Evolutionary conservation across 1,140 invertebrate genomes (phyloP).

Genomic region (Triops longicaudatus): DNA sequence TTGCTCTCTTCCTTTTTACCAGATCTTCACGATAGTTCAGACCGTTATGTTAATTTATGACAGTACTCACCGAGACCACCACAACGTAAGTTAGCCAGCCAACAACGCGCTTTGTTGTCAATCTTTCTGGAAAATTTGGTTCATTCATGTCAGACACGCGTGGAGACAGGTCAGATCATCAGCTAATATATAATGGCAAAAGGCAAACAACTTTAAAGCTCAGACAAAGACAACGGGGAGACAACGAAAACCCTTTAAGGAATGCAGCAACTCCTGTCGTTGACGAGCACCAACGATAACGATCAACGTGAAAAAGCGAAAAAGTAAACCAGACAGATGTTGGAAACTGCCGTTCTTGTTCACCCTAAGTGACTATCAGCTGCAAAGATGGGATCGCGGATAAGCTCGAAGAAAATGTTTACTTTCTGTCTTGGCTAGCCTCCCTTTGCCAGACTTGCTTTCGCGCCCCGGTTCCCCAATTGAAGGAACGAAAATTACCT

Average conservation of each 20-base stretch:
- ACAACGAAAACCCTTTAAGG: too few species aligned
- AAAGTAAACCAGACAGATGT: background rate
- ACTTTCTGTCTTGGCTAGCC: background rate
- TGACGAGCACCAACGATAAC: background rate
- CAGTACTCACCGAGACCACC: background rate
- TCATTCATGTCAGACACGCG: too few species aligned
- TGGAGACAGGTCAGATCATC: background rate
- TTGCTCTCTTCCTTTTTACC: background rate
- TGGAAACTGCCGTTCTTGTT: background rate
- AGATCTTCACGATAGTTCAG: background rate
- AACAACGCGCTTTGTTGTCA: too few species aligned
- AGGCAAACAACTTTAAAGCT: too few species aligned
- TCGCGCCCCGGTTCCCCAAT: background rate
- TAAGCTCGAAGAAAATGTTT: background rate
- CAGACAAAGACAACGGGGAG: too few species aligned
- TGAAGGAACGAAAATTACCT: background rate
- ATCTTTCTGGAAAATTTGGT: too few species aligned
- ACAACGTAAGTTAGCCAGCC: background rate
- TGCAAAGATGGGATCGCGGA: constrained; percentile 3
- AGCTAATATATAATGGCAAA: background rate
- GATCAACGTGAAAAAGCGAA: background rate
- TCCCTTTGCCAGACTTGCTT: background rate
- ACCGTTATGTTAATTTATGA: background rate
- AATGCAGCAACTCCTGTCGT: background rate
- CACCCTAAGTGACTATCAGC: background rate